phyloP scores from a whole-genome alignment of 2,797 vertebrate genomes.

The Gymnodraco acuticeps region DNA sequence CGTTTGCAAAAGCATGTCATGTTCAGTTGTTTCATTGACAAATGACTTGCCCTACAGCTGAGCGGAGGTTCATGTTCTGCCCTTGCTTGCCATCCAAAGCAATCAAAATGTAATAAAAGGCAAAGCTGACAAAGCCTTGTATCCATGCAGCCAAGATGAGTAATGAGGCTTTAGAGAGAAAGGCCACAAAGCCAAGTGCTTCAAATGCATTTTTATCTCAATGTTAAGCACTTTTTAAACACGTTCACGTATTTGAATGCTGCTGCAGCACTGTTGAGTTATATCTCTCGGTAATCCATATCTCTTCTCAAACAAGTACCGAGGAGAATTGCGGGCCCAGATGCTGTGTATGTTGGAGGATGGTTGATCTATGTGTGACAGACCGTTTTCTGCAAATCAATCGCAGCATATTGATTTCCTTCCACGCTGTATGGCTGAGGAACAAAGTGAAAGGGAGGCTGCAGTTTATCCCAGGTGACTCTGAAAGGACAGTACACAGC shows the following conservation, averaged over 20 bases:
- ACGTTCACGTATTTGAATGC: not conserved
- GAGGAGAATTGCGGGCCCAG: not conserved
- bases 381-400: constrained; percentile 42
- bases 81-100: constrained; percentile 47
- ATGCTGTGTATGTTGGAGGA: constrained; percentile 8
- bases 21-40: constrained; percentile 56
- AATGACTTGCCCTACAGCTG: constrained; percentile 50
- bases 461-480: constrained; percentile 51
- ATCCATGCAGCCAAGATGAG: constrained; percentile 39
- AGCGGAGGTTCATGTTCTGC: constrained; percentile 38
- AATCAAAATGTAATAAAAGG: constrained; percentile 59
- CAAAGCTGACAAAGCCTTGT: constrained; percentile 51
- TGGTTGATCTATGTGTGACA: constrained; percentile 22
- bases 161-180: constrained; percentile 38
- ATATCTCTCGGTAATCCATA: not conserved
- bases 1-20: constrained; percentile 45
- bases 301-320: not conserved
- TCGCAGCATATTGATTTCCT: constrained; percentile 54
- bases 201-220: constrained; percentile 42
- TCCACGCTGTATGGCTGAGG: constrained; percentile 20
- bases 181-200: constrained; percentile 45
- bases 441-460: constrained; percentile 21
- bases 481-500: constrained; percentile 44
- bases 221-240: constrained; percentile 24
- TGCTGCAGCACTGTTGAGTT: constrained; percentile 5